Conservation (phyloP, 2,888 invertebrate species). For the Trichogramma dendrolimi region DNA sequence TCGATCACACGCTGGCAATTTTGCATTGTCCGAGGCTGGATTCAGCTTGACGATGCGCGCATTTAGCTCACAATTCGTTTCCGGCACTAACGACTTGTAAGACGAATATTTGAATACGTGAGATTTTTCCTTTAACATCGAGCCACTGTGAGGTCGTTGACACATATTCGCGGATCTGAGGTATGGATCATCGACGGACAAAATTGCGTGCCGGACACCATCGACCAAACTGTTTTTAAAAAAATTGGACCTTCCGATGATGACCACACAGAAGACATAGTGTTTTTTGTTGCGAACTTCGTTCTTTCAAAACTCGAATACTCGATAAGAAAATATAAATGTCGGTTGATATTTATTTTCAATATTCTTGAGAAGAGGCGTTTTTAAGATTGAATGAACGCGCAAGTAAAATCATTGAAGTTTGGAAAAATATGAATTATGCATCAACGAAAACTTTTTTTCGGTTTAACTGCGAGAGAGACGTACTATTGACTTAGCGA, state of each 20-base stretch:
- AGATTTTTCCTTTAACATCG: conserved; percentile 32
- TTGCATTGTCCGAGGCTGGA: conserved; percentile 29
- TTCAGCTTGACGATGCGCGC: conserved; percentile 42
- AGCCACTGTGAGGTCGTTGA: conserved; percentile 33
- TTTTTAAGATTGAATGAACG: too few species aligned
- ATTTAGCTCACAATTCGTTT: conserved; percentile 34
- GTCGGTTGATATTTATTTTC: too few species aligned
- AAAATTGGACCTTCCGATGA: conserved; percentile 58
- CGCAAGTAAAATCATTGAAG: too few species aligned
- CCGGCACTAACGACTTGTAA: conserved; percentile 26
- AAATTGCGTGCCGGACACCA: conserved; percentile 67
- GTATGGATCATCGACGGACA: conserved; percentile 62
- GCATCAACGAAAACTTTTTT: too few species aligned
- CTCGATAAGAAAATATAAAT: too few species aligned
- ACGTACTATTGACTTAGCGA: too few species aligned
- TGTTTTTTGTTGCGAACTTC: too few species aligned
- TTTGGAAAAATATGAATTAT: too few species aligned
- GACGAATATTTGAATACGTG: conserved; percentile 35
- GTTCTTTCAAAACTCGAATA: too few species aligned
- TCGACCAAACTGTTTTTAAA: conserved; percentile 64
- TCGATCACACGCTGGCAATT: conserved; percentile 18
- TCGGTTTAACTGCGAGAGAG: too few species aligned
- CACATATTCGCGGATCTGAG: conserved; percentile 34
- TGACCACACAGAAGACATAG: conserved; percentile 57
- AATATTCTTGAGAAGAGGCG: too few species aligned